Evolutionary conservation across 2,797 vertebrate species (phyloP).

Genomic region (Enteromius anoplus): DNA sequence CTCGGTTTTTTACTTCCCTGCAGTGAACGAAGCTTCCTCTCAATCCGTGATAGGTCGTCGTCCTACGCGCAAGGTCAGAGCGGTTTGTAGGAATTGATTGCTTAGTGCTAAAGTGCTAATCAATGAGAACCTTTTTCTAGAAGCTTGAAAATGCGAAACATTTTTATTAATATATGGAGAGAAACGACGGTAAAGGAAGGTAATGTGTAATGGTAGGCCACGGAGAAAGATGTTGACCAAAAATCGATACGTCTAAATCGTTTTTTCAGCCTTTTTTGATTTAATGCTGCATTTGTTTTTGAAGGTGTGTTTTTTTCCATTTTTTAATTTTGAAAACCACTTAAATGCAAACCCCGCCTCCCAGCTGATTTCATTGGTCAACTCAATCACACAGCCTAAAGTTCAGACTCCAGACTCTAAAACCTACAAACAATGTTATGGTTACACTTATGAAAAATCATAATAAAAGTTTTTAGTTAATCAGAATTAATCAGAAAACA

Average conservation of each 20-base stretch:
- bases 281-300: not conserved
- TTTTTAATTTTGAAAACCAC: not conserved
- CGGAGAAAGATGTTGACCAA: constrained; percentile 11
- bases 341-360: not conserved
- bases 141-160: constrained; percentile 71
- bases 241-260: constrained; percentile 2
- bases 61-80: constrained; percentile 70
- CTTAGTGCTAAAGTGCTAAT: constrained; percentile 77
- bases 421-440: not conserved
- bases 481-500: no score
- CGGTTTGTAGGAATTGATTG: constrained; percentile 80
- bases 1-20: constrained; percentile 69
- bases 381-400: not conserved
- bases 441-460: not conserved
- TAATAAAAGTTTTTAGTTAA: no score
- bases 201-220: constrained; percentile 63
- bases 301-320: not conserved
- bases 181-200: constrained; percentile 49
- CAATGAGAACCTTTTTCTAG: constrained; percentile 77
- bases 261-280: not conserved
- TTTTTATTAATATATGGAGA: constrained; percentile 69
- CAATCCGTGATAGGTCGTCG: constrained; percentile 68
- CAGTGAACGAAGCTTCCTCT: constrained; percentile 70
- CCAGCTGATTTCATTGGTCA: not conserved
- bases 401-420: not conserved